phyloP scores from a whole-genome alignment of 2,113 vertebrate genomes.

The Aythya baeri region DNA sequence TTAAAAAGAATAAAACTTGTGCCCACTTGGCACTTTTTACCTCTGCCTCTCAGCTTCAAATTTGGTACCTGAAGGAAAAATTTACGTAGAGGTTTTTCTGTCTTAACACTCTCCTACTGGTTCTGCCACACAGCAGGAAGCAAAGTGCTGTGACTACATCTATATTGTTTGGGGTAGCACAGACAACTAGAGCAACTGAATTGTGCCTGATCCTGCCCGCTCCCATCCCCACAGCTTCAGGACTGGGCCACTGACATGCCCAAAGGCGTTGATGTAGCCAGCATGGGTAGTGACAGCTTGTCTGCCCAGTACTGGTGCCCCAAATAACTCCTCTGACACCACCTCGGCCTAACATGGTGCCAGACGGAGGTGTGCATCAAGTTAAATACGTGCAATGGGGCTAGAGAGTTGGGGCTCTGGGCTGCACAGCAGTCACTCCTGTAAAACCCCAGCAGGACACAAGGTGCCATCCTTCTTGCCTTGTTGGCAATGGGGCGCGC shows the following conservation, averaged over 20 bases:
- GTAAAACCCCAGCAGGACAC: background rate
- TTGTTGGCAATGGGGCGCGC: accelerated
- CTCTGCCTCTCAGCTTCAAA: background rate
- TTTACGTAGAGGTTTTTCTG: background rate
- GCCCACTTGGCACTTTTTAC: background rate
- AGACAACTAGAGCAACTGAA: background rate
- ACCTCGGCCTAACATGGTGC: accelerated
- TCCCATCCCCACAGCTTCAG: background rate
- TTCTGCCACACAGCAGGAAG: background rate
- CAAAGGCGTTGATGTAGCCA: accelerated
- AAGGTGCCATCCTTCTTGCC: background rate
- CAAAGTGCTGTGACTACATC: background rate
- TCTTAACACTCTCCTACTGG: background rate
- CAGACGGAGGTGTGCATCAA: too few species aligned
- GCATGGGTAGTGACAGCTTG: background rate
- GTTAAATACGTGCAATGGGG: accelerated
- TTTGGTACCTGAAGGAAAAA: background rate
- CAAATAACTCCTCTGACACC: background rate
- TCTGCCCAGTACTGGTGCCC: accelerated
- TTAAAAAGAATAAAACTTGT: background rate
- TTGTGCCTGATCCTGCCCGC: background rate
- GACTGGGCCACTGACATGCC: accelerated
- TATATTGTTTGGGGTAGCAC: background rate
- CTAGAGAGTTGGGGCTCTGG: background rate
- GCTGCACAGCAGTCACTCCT: background rate